Percentiles rank a stretch among this genome's conserved stretches.
phyloP scores from a whole-genome alignment of 2,113 vertebrate species.

The Silurus meridionalis region DNA sequence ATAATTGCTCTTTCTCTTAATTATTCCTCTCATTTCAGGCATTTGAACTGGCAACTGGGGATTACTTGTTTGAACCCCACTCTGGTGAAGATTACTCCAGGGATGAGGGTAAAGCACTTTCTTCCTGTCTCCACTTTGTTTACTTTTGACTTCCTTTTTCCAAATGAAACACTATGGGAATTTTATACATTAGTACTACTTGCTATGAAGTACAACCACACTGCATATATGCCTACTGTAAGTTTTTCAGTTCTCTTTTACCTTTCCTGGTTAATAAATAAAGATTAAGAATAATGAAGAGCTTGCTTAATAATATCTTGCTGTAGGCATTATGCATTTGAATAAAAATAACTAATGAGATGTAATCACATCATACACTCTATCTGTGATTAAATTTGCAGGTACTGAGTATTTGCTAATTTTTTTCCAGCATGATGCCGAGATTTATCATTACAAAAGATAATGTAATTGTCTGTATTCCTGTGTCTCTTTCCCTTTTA shows the following conservation, averaged over 20 bases:
- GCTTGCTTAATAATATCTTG: not conserved
- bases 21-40: constrained; percentile 70
- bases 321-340: not conserved
- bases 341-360: not conserved
- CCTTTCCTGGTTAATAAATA: not conserved
- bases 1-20: constrained; percentile 10
- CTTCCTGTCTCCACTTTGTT: constrained; percentile 23
- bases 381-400: not conserved
- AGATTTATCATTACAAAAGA: not conserved
- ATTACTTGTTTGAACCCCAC: constrained; percentile 96
- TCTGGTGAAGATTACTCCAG: constrained; percentile 97
- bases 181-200: not conserved
- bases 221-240: not conserved
- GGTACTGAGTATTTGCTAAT: not conserved
- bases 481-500: constrained; percentile 69
- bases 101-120: constrained; percentile 85
- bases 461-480: constrained; percentile 54
- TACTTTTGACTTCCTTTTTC: not conserved
- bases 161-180: not conserved
- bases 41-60: constrained; percentile 95
- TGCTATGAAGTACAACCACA: not conserved
- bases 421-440: not conserved
- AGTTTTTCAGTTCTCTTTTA: not conserved
- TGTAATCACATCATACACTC: not conserved
- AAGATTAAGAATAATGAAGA: not conserved